A percentile compares a stretch with the other conserved stretches of the same genome.
These are phyloP conservation scores for Drosophila bocqueti DNA, from an alignment of 1,140 invertebrate genomes.

Conservation along the genomic window DNA sequence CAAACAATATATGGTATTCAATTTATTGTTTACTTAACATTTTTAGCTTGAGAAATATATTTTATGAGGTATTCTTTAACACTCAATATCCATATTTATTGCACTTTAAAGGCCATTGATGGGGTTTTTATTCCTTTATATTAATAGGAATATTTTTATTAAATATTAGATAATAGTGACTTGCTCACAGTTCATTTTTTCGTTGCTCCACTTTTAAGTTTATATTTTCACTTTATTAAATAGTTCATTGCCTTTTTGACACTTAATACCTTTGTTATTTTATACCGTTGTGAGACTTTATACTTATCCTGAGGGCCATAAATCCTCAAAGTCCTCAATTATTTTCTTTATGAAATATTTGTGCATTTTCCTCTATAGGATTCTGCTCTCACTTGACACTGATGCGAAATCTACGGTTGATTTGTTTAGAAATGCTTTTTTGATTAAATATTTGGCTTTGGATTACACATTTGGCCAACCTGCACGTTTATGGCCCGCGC, in stretches of 20 bases:
- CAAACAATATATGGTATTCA: too few relatives aligned
- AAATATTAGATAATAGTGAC: not conserved
- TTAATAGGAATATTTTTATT: not conserved
- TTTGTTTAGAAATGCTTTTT: conserved; percentile 13
- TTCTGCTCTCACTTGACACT: not conserved
- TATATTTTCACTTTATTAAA: not conserved
- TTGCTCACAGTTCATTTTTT: not conserved
- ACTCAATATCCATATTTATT: not conserved
- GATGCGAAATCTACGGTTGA: not conserved
- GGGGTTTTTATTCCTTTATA: too few relatives aligned
- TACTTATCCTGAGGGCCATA: not conserved
- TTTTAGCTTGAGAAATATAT: too few relatives aligned
- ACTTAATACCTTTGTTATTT: not conserved
- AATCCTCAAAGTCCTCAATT: not conserved
- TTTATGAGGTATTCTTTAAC: too few relatives aligned
- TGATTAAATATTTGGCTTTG: conserved; percentile 13
- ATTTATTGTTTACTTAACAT: too few relatives aligned
- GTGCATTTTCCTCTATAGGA: not conserved
- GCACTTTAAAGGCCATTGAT: not conserved
- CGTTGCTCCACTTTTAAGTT: not conserved
- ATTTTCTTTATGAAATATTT: conserved; percentile 1
- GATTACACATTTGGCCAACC: conserved; percentile 8
- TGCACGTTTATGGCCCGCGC: conserved; percentile 2
- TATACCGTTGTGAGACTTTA: not conserved
- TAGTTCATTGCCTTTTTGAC: not conserved